phyloP scores from a whole-genome alignment of 2,113 vertebrate genomes.

The Capreolus pygargus region DNA sequence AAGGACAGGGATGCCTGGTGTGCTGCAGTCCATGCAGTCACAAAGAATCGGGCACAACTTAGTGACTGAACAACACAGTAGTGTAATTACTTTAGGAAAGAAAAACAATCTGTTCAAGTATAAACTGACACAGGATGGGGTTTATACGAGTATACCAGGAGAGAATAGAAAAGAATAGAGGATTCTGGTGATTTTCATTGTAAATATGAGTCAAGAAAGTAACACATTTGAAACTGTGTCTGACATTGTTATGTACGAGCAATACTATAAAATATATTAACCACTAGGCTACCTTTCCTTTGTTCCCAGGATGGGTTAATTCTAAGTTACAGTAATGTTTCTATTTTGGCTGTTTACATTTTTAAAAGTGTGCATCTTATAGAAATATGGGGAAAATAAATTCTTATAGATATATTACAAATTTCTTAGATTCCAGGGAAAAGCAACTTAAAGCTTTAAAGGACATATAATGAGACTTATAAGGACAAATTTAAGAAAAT shows the following conservation, averaged over 20 bases:
- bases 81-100: background rate
- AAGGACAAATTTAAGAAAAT: constrained; percentile 24
- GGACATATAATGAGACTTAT: background rate
- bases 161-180: background rate
- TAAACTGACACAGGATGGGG: background rate
- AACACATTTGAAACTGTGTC: background rate
- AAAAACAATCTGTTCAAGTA: background rate
- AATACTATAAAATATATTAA: background rate
- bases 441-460: background rate
- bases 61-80: background rate
- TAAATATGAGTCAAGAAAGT: background rate
- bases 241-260: background rate
- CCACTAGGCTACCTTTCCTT: background rate
- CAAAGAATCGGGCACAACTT: background rate
- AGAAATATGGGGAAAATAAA: background rate
- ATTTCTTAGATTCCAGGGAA: constrained; percentile 2
- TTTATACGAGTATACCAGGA: background rate
- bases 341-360: background rate
- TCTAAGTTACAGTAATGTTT: background rate
- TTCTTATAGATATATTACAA: background rate
- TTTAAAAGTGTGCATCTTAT: background rate
- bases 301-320: background rate
- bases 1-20: background rate
- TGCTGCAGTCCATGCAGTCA: background rate
- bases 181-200: background rate